Percentiles rank a stretch among this genome's conserved stretches.
phyloP scores from a whole-genome alignment of 2,888 invertebrate genomes.

The Nephrotoma flavescens region DNA sequence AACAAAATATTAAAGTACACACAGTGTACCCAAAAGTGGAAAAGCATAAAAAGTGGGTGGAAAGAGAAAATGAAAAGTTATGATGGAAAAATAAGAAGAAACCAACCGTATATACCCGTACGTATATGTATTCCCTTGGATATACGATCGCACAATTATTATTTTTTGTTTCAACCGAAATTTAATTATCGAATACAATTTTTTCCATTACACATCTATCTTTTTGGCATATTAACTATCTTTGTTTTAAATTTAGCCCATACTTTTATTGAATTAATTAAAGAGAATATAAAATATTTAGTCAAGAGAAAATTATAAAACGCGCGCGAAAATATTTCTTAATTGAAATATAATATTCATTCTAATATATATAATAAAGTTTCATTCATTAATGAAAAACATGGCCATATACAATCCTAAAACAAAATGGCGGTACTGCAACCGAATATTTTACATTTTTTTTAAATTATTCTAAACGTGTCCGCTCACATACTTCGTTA shows the following conservation, averaged over 20 bases:
- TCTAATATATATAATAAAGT: no score
- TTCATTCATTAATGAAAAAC: neutral
- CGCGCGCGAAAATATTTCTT: neutral
- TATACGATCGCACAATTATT: neutral
- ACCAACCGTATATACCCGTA: neutral
- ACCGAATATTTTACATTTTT: neutral
- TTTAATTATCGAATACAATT: neutral
- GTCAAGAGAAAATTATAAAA: neutral
- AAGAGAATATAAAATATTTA: no score
- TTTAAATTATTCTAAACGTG: neutral
- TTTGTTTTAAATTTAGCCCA: neutral
- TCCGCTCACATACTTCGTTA: neutral
- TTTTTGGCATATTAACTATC: neutral
- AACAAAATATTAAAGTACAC: neutral
- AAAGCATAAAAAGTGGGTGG: neutral
- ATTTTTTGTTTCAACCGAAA: neutral
- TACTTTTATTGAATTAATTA: neutral
- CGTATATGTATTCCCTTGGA: neutral
- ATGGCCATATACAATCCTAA: neutral
- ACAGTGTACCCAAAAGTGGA: neutral
- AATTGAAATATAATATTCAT: neutral
- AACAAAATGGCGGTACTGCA: neutral
- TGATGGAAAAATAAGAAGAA: neutral
- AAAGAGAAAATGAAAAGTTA: neutral
- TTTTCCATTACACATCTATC: neutral